Base-by-base conservation (phyloP, 2,113 vertebrate species). In the Dicrurus megarhynchus region DNA sequence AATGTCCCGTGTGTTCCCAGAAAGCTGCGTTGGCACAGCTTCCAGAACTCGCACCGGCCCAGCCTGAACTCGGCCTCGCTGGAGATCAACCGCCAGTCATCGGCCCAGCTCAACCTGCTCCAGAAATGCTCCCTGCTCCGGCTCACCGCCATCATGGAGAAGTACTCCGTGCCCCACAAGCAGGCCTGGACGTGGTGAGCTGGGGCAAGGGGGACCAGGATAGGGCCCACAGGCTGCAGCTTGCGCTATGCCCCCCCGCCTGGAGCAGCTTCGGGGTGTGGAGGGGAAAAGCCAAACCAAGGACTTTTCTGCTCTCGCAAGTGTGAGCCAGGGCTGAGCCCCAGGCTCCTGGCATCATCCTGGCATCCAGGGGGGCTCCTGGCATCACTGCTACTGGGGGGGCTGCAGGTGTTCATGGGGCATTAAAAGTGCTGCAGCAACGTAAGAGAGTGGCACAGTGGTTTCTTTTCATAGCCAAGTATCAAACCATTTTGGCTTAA, bases 21-120 rank as follows among this genome's bases (percentile, higher is more conserved):
- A 95, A 99, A 99, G 95, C 97, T 99, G 74, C 98, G 98, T 16
- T 99, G 99, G 99, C 98, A 99, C 97, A 99, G 99, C 68, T 99
- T 99, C 92, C 99, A 99, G 97, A 99, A 98, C 95, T 99, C 99
- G 0, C 99, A 99, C 93, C 97, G 98, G 53, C 99, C 99, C 61
- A 99, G 99, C 92, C 97, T 99, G 67, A 98, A 98, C 77, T 99
- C 99, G 0, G 99, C 99, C 41, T 99, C 99, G 1, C 97, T 99
- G 95, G 98, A 99, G 95, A 99, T 99, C 92, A 99, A 98, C 93
- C 95, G 98, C 21, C 99, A 99, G 94, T 99, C 98, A 1, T 98
- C 98, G 0, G 97, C 98, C 24, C 99, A 99, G 96, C 98, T 99
- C 84, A 99, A 98, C 89, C 98, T 99, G n/a, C 97, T 99, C 59